Conservation (phyloP, 2,888 invertebrate genomes). For the Chloromyia formosa region DNA sequence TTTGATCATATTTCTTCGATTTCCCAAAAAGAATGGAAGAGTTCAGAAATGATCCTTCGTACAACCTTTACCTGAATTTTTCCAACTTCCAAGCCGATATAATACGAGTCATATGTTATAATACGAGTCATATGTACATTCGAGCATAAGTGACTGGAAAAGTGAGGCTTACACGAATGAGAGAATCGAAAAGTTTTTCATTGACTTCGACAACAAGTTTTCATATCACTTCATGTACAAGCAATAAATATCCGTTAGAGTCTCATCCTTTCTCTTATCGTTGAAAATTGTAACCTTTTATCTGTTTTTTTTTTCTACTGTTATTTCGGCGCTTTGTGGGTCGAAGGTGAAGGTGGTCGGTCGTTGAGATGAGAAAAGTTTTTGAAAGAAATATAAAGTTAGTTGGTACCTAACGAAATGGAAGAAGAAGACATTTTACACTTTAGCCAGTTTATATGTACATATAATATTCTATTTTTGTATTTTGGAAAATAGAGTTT, state of each 20-base stretch:
- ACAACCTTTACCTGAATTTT: too few species aligned
- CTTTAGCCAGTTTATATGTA: too few species aligned
- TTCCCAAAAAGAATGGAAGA: too few species aligned
- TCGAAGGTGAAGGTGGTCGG: neutral
- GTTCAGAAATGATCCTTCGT: too few species aligned
- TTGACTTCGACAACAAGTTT: constrained; percentile 1
- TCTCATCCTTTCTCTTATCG: constrained; percentile 4
- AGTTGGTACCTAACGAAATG: neutral
- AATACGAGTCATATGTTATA: too few species aligned
- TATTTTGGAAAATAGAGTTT: too few species aligned
- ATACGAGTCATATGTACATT: too few species aligned
- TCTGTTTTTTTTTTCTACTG: neutral
- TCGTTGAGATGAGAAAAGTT: constrained; percentile 32
- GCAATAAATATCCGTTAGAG: constrained; percentile 35
- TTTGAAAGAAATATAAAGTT: neutral
- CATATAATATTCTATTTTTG: too few species aligned
- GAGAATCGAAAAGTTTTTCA: constrained; percentile 29
- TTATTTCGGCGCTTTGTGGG: neutral
- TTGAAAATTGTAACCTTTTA: constrained; percentile 36
- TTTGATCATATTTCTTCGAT: too few species aligned
- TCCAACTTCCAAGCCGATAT: too few species aligned
- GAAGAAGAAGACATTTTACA: neutral
- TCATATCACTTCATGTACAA: constrained; percentile 38
- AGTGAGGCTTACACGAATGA: neutral
- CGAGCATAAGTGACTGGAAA: constrained; percentile 10